A percentile compares a stretch with the other conserved stretches of the same genome.
phyloP scores from a whole-genome alignment of 2,888 invertebrate species.

The Sceliomorpha sp. region DNA sequence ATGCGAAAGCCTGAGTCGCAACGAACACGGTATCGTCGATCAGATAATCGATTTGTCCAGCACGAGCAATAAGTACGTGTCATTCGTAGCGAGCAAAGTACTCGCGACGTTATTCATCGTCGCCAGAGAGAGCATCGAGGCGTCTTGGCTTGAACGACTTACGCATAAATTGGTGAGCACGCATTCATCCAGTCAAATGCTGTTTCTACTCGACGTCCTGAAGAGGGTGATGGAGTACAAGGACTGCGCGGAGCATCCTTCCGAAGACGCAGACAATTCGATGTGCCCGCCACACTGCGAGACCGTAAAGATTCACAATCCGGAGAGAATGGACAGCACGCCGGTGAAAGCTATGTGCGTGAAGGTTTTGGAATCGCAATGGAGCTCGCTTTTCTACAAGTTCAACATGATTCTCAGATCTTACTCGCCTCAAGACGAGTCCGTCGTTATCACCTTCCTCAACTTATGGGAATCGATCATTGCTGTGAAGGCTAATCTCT shows the following conservation, averaged over 20 bases:
- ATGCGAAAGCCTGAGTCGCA: conserved; percentile 89
- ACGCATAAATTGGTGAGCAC: conserved; percentile 85
- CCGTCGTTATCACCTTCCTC: conserved; percentile 87
- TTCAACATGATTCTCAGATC: conserved; percentile 81
- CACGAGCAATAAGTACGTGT: conserved; percentile 89
- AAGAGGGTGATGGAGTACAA: conserved; percentile 94
- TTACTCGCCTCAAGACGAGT: conserved; percentile 80
- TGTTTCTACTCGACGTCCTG: conserved; percentile 91
- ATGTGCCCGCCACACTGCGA: conserved; percentile 81
- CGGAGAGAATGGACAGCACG: conserved; percentile 92
- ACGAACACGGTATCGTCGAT: conserved; percentile 91
- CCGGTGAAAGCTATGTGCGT: conserved; percentile 92
- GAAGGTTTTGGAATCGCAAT: conserved; percentile 91
- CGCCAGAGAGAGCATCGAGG: conserved; percentile 90
- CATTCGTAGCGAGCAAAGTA: conserved; percentile 89
- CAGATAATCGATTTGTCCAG: conserved; percentile 90
- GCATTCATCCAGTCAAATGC: conserved; percentile 85
- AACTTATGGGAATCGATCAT: conserved; percentile 94
- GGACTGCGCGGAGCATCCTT: conserved; percentile 88
- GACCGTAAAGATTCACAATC: conserved; percentile 86
- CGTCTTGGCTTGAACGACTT: conserved; percentile 89
- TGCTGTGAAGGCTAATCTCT: conserved; percentile 93
- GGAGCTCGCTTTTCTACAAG: conserved; percentile 87
- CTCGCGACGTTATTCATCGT: conserved; percentile 91
- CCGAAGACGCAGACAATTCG: conserved; percentile 84